Evolutionary conservation across 2,888 invertebrate species (phyloP).

Genomic region (Epinotia bilunana): DNA sequence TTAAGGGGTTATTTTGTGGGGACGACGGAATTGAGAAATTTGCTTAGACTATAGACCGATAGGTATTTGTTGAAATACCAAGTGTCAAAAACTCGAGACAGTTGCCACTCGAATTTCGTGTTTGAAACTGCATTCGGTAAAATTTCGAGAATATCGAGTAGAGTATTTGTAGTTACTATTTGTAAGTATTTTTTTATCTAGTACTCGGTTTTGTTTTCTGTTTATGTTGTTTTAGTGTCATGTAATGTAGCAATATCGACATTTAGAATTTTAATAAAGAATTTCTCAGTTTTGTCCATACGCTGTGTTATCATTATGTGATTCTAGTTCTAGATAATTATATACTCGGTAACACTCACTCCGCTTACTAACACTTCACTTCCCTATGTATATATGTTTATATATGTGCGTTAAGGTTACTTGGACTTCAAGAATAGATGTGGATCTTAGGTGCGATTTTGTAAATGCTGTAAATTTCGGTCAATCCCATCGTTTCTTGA

Average conservation of each 20-base stretch:
- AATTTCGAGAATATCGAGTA: not conserved
- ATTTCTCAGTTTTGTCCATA: constrained; percentile 35
- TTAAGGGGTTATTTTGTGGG: not conserved
- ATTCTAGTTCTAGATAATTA: constrained; percentile 1
- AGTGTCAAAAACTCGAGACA: not conserved
- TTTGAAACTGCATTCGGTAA: not conserved
- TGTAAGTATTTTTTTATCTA: too few relatives aligned
- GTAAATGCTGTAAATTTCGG: constrained; percentile 76
- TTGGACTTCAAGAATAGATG: constrained; percentile 85
- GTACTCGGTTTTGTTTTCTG: not conserved
- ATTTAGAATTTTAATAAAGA: too few relatives aligned
- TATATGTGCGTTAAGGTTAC: constrained; percentile 67
- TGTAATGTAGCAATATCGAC: not conserved
- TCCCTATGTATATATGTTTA: constrained; percentile 64
- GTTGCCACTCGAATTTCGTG: not conserved
- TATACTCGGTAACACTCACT: constrained; percentile 53
- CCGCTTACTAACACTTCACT: constrained; percentile 78
- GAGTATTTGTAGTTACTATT: too few relatives aligned
- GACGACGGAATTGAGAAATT: constrained; percentile 4
- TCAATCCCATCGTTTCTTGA: constrained; percentile 34
- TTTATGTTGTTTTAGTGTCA: constrained; percentile 49
- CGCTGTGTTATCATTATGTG: constrained; percentile 22
- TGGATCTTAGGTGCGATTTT: constrained; percentile 78
- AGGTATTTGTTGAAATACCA: not conserved
- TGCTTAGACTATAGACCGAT: not conserved